A percentile compares a stretch with the other conserved stretches of the same genome.
phyloP scores from a whole-genome alignment of 2,113 vertebrate species.

The Oncorhynchus mykiss region DNA sequence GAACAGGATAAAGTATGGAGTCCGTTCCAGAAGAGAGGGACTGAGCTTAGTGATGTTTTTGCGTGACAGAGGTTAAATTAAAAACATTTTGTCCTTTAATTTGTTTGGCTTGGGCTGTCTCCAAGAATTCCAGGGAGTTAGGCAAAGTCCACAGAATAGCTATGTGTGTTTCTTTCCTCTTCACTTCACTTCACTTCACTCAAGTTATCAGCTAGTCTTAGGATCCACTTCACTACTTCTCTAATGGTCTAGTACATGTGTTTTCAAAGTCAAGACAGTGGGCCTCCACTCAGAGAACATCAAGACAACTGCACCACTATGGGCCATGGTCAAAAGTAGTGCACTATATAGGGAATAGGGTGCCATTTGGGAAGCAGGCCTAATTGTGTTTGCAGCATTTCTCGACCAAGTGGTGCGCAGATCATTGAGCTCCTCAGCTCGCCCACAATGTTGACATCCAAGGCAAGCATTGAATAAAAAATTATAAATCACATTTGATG shows the following conservation, averaged over 20 bases:
- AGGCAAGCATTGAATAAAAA: conserved; percentile 52
- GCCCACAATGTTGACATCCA: conserved; percentile 54
- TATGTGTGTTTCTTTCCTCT: conserved; percentile 14
- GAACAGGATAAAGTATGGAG: conserved; percentile 25
- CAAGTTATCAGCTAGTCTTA: conserved; percentile 9
- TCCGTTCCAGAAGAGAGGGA: conserved; percentile 27
- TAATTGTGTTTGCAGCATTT: conserved; percentile 45
- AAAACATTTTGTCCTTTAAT: conserved; percentile 65
- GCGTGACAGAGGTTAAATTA: conserved; percentile 64
- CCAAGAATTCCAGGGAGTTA: conserved; percentile 55
- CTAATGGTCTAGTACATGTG: no score
- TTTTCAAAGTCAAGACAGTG: no score
- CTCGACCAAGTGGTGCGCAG: conserved; percentile 16
- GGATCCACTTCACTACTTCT: no score
- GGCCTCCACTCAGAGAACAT: background rate
- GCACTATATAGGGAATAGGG: no score
- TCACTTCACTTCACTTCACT: no score
- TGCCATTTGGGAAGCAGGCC: no score
- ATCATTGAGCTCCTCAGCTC: conserved; percentile 35
- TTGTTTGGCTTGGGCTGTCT: conserved; percentile 67
- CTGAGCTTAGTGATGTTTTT: conserved; percentile 51
- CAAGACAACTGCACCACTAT: background rate
- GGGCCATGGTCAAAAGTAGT: background rate
- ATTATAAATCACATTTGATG: conserved; percentile 61
- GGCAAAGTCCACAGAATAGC: conserved; percentile 35